Base-by-base conservation (phyloP, 2,888 invertebrate species). In the Xanthia togata region DNA sequence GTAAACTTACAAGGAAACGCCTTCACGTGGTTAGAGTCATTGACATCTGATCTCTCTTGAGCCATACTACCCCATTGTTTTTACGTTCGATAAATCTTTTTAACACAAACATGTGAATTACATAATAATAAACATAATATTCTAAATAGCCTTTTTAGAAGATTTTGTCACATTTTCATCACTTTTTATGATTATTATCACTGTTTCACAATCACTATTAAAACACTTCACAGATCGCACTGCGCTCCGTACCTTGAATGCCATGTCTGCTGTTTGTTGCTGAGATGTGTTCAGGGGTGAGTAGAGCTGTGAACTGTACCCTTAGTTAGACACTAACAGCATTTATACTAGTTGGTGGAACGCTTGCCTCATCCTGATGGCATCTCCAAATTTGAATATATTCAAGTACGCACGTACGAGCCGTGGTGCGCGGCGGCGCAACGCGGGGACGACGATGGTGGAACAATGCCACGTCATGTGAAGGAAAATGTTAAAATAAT, bases 321-420 rank as follows among this genome's bases (percentile, higher is more conserved):
- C 94, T 93, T 88, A 91, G 91, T 90, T 93, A 84, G 92, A 82
- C 80, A 87, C 93, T 92, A 92, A 91, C 94, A 84, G 93, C 92
- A 95, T 96, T 94, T 96, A 96, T 96, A 96, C 92, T 93, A 86
- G 91, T 89, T 89, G 90, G 88, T 74, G 68, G 78, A 77, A 23
- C 82, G 86, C 82, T 88, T 87, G 95, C 95, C 85, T 93, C 94
- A 95, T 94, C 94, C 94, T 91, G 91, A 92, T 89, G 91, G 92
- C 94, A 93, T 95, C 94, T 95, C 93, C 94, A 95, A 95, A 95
- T 95, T 95, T 95, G 92, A 95, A 95, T 95, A 95, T 94, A 91
- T 93, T 95, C 95, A 95, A 95, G 95, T 94, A 95, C 95, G 93
- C 95, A 95, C 95, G 95, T 95, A 81, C 93, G 82, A 85, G 89